phyloP scores from a whole-genome alignment of 2,888 invertebrate genomes.

The Cheilosia scutellata region DNA sequence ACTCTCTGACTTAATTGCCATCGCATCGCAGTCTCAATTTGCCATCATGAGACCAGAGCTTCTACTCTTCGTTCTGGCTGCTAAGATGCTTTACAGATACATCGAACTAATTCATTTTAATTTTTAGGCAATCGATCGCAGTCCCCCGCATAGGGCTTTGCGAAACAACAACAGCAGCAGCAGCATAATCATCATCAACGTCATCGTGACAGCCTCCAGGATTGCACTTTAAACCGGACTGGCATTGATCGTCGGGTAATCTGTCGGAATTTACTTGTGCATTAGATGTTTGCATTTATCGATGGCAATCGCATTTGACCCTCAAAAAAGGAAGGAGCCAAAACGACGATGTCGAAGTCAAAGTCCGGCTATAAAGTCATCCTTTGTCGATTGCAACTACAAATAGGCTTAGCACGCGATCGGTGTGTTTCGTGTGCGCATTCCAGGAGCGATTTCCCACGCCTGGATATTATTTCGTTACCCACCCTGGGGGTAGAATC shows the following conservation, averaged over 20 bases:
- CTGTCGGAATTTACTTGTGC: conserved; percentile 60
- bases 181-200: conserved; percentile 72
- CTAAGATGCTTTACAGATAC: conserved; percentile 23
- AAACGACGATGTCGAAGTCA: neutral
- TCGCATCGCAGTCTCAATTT: conserved; percentile 47
- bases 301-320: conserved; percentile 73
- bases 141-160: conserved; percentile 63
- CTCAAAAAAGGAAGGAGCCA: conserved; percentile 43
- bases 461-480: conserved; percentile 60
- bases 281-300: conserved; percentile 66
- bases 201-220: conserved; percentile 76
- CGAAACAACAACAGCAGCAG: conserved; percentile 28
- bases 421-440: conserved; percentile 69
- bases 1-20: conserved; percentile 69
- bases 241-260: conserved; percentile 69
- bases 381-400: conserved; percentile 30
- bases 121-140: conserved; percentile 73
- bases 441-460: conserved; percentile 76
- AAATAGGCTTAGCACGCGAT: conserved; percentile 74
- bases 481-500: conserved; percentile 75
- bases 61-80: conserved; percentile 35
- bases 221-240: conserved; percentile 66
- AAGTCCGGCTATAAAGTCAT: conserved; percentile 54
- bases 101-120: conserved; percentile 73
- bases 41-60: conserved; percentile 21